Evolutionary conservation across 2,797 vertebrate genomes (phyloP).

Genomic region (Acanthopagrus latus): DNA sequence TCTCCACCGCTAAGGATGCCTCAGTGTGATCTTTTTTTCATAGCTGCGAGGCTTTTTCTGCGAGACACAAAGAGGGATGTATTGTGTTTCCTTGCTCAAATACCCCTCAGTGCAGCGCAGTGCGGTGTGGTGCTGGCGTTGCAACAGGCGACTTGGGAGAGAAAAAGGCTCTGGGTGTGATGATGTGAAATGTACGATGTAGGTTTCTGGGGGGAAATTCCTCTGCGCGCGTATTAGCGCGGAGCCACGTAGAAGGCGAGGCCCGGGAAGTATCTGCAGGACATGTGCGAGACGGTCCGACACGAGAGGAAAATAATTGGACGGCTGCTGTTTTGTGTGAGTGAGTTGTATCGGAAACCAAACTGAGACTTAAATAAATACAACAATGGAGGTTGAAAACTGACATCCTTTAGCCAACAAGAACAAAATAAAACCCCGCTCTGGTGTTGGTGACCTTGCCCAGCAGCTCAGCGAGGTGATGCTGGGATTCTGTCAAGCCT

Average conservation of each 20-base stretch:
- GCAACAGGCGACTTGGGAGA: constrained; percentile 32
- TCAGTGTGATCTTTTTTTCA: constrained; percentile 57
- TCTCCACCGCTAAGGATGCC: constrained; percentile 40
- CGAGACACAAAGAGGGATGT: constrained; percentile 53
- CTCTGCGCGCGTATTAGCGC: constrained; percentile 23
- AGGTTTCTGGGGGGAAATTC: constrained; percentile 39
- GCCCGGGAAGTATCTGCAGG: constrained; percentile 8
- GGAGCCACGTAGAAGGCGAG: constrained; percentile 2
- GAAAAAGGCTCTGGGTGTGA: constrained; percentile 26
- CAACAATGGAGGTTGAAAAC: constrained; percentile 22
- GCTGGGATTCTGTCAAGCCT: constrained; percentile 71
- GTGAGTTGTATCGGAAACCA: neutral
- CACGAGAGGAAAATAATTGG: constrained; percentile 23
- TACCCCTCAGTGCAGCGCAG: constrained; percentile 35
- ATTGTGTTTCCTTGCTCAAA: constrained; percentile 60
- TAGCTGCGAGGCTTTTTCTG: constrained; percentile 55
- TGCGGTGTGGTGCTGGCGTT: constrained; percentile 16
- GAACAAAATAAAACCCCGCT: constrained; percentile 41
- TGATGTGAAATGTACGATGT: constrained; percentile 42
- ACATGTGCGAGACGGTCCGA: constrained; percentile 5
- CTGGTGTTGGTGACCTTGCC: constrained; percentile 70
- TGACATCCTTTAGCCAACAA: constrained; percentile 32
- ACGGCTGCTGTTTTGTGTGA: constrained; percentile 16
- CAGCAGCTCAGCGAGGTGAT: constrained; percentile 65
- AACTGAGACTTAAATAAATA: constrained; percentile 14